A percentile compares a stretch with the other conserved stretches of the same genome.
Conservation (phyloP, 1,140 invertebrate species). For the Olivierus martensii region DNA sequence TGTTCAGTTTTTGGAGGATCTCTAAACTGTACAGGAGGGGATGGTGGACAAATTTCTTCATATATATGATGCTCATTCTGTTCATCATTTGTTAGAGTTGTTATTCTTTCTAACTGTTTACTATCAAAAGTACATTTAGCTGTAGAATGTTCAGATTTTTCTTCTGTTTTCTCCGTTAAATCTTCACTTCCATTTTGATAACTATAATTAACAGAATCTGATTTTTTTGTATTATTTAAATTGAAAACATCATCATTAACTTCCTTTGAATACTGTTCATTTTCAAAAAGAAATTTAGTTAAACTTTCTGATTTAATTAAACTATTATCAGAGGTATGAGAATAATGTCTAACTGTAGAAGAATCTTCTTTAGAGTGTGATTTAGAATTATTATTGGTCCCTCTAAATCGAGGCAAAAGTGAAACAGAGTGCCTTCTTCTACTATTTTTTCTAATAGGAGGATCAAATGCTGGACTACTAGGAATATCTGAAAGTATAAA, state of each 20-base stretch:
- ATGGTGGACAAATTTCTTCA: constrained; percentile 15
- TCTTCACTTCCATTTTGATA: too few species aligned
- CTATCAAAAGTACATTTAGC: neutral
- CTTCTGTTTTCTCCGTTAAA: too few species aligned
- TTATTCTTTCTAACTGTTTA: neutral
- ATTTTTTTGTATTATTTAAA: too few species aligned
- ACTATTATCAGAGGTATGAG: too few species aligned
- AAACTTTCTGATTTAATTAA: too few species aligned
- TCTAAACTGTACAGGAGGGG: constrained; percentile 15
- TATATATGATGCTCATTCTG: neutral
- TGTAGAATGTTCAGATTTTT: neutral
- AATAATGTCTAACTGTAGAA: neutral
- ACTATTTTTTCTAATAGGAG: neutral
- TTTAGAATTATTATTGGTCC: neutral
- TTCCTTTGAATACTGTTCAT: too few species aligned
- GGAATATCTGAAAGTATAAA: neutral
- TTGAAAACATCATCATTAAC: too few species aligned
- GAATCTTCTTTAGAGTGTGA: neutral
- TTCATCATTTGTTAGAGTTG: neutral
- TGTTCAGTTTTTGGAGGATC: constrained; percentile 1
- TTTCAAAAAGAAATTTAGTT: too few species aligned
- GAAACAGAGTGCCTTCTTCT: too few species aligned
- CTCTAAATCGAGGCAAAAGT: too few species aligned
- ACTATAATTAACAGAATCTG: too few species aligned
- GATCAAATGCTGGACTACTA: neutral